phyloP scores from a whole-genome alignment of 2,888 invertebrate species.

The Pristionchus arcanus region DNA sequence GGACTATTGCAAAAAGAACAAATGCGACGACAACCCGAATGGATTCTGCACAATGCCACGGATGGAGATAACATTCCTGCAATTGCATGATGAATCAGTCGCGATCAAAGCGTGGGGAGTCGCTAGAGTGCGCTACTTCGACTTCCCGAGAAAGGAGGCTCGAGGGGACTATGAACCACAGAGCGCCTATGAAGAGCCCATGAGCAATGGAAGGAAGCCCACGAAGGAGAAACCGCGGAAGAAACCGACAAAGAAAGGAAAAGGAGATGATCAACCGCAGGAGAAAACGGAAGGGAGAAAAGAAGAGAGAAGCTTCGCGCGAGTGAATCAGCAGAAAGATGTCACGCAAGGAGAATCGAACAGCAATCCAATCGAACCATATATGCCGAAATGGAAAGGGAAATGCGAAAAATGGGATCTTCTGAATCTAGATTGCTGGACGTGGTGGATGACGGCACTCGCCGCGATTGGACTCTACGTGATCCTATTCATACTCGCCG shows the following conservation, averaged over 20 bases:
- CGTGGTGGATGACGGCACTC: not conserved
- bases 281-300: no score
- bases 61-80: not conserved
- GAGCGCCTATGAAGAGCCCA: constrained; percentile 1
- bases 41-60: constrained; percentile 2
- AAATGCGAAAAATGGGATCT: not conserved
- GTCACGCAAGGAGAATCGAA: no score
- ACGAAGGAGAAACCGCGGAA: not conserved
- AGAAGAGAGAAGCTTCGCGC: no score
- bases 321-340: no score
- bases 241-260: not conserved
- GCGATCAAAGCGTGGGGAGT: constrained; percentile 33
- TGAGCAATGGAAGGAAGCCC: not conserved
- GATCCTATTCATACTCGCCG: not conserved
- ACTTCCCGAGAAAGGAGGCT: not conserved
- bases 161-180: not conserved
- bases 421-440: not conserved
- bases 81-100: not conserved
- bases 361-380: not conserved
- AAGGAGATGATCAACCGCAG: not conserved
- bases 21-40: not conserved
- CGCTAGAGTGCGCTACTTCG: not conserved
- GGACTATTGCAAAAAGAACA: not conserved
- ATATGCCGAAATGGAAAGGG: not conserved
- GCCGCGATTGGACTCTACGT: not conserved